Evolutionary conservation across 2,888 invertebrate genomes (phyloP).

Genomic region (Melieria crassipennis): DNA sequence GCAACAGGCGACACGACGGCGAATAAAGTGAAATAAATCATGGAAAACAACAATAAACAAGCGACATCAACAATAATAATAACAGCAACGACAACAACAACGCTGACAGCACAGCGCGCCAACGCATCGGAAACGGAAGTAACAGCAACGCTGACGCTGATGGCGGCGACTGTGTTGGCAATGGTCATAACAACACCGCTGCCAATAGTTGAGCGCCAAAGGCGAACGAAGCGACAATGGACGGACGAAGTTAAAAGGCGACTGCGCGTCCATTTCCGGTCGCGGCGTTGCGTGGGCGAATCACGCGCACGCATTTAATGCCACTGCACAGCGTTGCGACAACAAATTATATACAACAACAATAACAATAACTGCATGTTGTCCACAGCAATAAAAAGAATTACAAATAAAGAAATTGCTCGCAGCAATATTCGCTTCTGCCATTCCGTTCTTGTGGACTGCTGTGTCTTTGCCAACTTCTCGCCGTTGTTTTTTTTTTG

Average conservation of each 20-base stretch:
- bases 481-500: conserved; percentile 1
- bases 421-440: background rate
- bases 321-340: too few relatives aligned
- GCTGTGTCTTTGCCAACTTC: conserved; percentile 2
- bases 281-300: background rate
- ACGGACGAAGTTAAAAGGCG: too few relatives aligned
- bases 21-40: conserved; percentile 19
- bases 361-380: background rate
- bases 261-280: background rate
- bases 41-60: conserved; percentile 4
- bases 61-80: conserved; percentile 4
- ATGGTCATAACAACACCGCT: background rate
- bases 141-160: conserved; percentile 24
- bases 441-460: background rate
- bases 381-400: background rate
- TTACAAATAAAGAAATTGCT: too few relatives aligned
- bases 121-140: conserved; percentile 35
- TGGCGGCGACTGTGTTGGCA: background rate
- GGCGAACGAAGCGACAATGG: too few relatives aligned
- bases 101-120: conserved; percentile 39
- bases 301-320: conserved; percentile 24
- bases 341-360: too few relatives aligned
- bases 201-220: background rate
- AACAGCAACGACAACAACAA: conserved; percentile 36
- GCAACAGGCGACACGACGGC: background rate